Percentiles rank a stretch among this genome's conserved stretches.
Conservation (phyloP, 2,797 vertebrate genomes). For the Rhabdophis nuchalis region DNA sequence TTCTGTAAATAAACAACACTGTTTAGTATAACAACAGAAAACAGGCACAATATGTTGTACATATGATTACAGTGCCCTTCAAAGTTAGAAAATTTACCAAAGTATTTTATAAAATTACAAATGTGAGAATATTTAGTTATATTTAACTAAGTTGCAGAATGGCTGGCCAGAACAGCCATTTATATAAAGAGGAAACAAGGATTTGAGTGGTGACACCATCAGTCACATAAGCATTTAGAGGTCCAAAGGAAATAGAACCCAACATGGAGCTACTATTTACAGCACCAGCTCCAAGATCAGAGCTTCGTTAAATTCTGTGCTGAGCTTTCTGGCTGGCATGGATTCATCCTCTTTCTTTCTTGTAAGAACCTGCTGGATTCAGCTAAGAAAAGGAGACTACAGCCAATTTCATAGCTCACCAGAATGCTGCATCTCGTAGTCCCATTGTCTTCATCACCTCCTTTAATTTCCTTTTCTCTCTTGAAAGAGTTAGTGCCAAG, state of each 20-base stretch:
- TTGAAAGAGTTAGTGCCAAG: conserved; percentile 79
- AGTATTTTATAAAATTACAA: neutral
- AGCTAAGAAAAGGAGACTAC: accelerated
- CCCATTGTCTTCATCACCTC: conserved; percentile 90
- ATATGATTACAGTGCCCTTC: neutral
- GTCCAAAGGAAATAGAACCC: neutral
- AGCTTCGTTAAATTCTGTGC: neutral
- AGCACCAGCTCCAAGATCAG: neutral
- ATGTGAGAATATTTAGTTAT: neutral
- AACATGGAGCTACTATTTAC: neutral
- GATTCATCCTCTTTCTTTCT: neutral
- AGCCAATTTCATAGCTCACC: conserved; percentile 68
- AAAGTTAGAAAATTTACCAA: neutral
- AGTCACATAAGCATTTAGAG: too few species aligned
- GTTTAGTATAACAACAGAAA: neutral
- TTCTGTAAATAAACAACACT: neutral
- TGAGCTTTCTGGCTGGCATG: neutral
- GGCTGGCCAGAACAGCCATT: neutral
- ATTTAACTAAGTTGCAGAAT: neutral
- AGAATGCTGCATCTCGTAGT: conserved; percentile 83
- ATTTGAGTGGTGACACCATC: neutral
- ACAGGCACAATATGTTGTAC: neutral
- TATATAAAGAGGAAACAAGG: neutral
- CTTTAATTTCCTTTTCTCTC: conserved; percentile 85
- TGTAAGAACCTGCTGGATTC: neutral